Percentiles rank a stretch among this genome's conserved stretches.
Evolutionary conservation across 2,113 vertebrate genomes (phyloP).

Genomic region (Hiodon alosoides): DNA sequence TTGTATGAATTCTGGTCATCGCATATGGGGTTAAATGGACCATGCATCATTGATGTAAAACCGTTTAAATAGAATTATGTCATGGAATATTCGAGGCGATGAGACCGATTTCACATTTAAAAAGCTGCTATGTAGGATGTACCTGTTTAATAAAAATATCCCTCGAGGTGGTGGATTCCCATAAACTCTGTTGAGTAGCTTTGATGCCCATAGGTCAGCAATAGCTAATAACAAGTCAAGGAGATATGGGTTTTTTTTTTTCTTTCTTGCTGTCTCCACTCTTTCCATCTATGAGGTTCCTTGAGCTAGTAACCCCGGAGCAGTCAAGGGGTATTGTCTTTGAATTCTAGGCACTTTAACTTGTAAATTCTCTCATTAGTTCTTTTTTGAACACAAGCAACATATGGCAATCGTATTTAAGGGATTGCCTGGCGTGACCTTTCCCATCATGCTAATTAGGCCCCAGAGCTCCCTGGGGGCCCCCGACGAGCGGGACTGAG

Average conservation of each 20-base stretch:
- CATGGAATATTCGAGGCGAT: constrained; percentile 54
- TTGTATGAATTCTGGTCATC: background rate
- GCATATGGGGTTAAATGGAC: constrained; percentile 4
- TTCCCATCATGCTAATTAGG: constrained; percentile 88
- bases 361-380: constrained; percentile 85
- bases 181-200: constrained; percentile 61
- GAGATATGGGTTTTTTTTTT: constrained; percentile 56
- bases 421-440: constrained; percentile 86
- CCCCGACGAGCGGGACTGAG: constrained; percentile 48
- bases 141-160: constrained; percentile 54
- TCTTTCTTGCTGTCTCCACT: constrained; percentile 36
- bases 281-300: constrained; percentile 41
- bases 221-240: constrained; percentile 72
- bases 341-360: constrained; percentile 68
- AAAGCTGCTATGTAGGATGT: constrained; percentile 50
- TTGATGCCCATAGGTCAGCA: constrained; percentile 68
- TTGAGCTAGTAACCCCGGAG: constrained; percentile 51
- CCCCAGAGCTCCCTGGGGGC: constrained; percentile 72
- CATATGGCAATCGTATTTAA: constrained; percentile 84
- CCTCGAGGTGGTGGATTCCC: constrained; percentile 55
- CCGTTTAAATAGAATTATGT: constrained; percentile 41
- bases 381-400: constrained; percentile 76
- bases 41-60: constrained; percentile 29
- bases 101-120: constrained; percentile 58
- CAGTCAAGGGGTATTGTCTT: constrained; percentile 70